These are phyloP conservation scores for Paramuricea clavata DNA, from an alignment of 92 coral and sea anemone genomes.

Conservation along the genomic window DNA sequence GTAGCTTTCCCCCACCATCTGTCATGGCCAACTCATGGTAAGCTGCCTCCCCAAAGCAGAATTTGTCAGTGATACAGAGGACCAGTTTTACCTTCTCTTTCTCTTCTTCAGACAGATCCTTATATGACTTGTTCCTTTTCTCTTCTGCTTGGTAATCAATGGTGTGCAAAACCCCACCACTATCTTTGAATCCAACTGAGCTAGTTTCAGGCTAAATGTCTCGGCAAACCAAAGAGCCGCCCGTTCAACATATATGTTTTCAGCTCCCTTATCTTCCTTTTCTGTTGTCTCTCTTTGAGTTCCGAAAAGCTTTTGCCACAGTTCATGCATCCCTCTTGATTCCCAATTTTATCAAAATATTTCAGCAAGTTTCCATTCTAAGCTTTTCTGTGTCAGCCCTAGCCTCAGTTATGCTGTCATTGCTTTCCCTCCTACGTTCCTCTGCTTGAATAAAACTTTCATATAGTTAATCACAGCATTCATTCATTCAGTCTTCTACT, in stretches of 20 bases:
- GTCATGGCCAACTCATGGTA: neutral
- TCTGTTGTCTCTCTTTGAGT: conserved; percentile 21
- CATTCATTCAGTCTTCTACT: no score
- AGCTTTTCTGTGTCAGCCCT: no score
- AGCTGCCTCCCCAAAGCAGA: conserved; percentile 14
- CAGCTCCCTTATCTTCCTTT: neutral
- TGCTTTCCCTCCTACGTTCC: no score
- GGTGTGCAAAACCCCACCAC: neutral
- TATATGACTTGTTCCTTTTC: neutral
- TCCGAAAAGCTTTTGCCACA: neutral
- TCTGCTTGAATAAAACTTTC: no score
- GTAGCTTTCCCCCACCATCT: neutral
- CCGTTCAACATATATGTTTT: neutral
- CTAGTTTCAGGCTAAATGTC: conserved; percentile 20
- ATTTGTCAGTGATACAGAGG: conserved; percentile 11
- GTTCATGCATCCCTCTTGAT: neutral
- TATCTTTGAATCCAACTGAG: conserved; percentile 6
- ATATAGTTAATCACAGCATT: no score
- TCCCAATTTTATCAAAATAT: neutral
- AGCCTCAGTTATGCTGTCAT: no score
- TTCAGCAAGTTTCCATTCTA: conserved; percentile 22
- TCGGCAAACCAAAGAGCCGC: conserved; percentile 25
- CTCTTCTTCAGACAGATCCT: conserved; percentile 8
- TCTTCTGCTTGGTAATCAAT: neutral
- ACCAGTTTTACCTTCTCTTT: conserved; percentile 8